Conservation (phyloP, 2,113 vertebrate genomes). For the Bos javanicus region DNA sequence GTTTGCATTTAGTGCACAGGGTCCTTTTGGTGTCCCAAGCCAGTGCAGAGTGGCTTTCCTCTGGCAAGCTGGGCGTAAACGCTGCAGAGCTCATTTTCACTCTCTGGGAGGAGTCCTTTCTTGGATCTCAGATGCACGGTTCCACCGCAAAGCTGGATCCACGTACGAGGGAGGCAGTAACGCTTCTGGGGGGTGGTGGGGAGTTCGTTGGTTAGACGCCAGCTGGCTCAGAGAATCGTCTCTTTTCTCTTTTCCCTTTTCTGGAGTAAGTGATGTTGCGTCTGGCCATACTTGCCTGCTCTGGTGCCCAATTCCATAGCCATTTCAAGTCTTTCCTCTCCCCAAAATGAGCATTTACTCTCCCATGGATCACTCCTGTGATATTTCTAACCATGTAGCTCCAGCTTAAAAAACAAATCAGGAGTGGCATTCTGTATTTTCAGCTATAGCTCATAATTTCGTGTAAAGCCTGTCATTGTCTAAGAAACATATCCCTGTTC, state of each 20-base stretch:
- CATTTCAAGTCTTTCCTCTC: conserved; percentile 49
- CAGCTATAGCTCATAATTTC: conserved; percentile 51
- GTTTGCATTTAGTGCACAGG: not conserved
- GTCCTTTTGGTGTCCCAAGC: not conserved
- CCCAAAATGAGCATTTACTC: not conserved
- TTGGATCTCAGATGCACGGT: not conserved
- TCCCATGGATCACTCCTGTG: conserved; percentile 39
- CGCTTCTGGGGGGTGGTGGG: not conserved
- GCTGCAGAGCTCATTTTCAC: not conserved
- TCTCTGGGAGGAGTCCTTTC: not conserved
- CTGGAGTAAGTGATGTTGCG: conserved; percentile 3
- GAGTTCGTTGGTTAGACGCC: conserved; percentile 27
- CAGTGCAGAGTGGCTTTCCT: not conserved
- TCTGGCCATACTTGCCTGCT: conserved; percentile 50
- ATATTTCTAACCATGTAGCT: conserved; percentile 20
- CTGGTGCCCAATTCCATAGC: conserved; percentile 53
- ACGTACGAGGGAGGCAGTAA: not conserved
- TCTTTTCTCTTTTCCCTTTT: conserved; percentile 8
- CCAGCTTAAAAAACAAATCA: conserved; percentile 43
- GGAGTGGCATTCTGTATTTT: conserved; percentile 45
- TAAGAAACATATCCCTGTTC: conserved; percentile 24
- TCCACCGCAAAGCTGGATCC: not conserved
- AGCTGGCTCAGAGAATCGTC: conserved; percentile 8
- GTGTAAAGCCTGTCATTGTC: conserved; percentile 54
- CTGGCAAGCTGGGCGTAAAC: not conserved